A percentile compares a stretch with the other conserved stretches of the same genome.
phyloP scores from a whole-genome alignment of 37 sponge, comb jelly and placozoan genomes.

The Eunapius fragilis region DNA sequence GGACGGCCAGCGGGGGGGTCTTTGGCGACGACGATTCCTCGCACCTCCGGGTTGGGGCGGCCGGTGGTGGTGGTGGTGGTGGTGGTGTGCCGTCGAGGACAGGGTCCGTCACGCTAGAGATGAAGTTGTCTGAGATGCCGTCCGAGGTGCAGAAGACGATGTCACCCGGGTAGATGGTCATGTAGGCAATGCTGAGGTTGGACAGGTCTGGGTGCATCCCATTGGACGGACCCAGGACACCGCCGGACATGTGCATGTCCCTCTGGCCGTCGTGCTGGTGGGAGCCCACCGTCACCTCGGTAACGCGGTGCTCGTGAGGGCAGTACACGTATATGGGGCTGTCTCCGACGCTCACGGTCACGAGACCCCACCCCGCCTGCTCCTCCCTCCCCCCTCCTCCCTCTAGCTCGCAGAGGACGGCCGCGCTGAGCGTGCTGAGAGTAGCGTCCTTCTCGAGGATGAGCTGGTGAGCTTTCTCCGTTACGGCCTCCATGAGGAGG shows the following conservation, averaged over 20 bases:
- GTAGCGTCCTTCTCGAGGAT: conserved; percentile 81
- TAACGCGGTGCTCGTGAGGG: conserved; percentile 47
- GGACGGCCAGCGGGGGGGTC: no score
- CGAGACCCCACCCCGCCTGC: conserved; percentile 70
- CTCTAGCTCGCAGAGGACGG: conserved; percentile 70
- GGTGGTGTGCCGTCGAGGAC: no score
- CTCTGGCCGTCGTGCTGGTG: conserved; percentile 47
- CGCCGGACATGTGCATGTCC: conserved; percentile 67
- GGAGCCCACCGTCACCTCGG: conserved; percentile 60
- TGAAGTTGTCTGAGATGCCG: conserved; percentile 87
- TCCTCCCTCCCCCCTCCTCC: conserved; percentile 13
- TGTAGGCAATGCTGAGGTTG: conserved; percentile 68
- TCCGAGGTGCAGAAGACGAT: conserved; percentile 76
- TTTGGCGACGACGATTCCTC: no score
- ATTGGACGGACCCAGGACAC: conserved; percentile 75
- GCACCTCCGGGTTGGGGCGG: no score
- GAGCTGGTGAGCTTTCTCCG: conserved; percentile 67
- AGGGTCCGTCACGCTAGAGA: conserved; percentile 38
- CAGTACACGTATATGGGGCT: conserved; percentile 82
- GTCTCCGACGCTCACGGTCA: conserved; percentile 82
- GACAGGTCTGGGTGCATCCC: conserved; percentile 77
- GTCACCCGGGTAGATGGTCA: conserved; percentile 60
- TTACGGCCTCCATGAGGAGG: conserved; percentile 50
- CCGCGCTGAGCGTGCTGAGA: conserved; percentile 82
- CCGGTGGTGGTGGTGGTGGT: no score